Evolutionary conservation across 2,113 vertebrate species (phyloP).

Genomic region (Carettochelys insculpta): DNA sequence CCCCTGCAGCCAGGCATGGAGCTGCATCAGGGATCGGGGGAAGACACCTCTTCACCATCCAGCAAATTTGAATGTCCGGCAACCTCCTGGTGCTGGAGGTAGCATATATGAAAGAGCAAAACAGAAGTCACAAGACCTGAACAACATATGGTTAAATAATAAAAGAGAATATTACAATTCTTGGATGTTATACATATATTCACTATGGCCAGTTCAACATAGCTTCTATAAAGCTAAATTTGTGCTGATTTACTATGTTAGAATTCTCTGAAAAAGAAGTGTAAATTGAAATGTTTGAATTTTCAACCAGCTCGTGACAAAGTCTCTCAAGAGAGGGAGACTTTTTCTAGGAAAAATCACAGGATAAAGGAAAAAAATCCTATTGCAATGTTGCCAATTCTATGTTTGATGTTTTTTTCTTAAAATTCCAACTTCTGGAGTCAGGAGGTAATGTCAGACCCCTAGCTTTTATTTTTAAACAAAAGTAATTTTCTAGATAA

Average conservation of each 20-base stretch:
- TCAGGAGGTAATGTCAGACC: neutral
- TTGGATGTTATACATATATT: neutral
- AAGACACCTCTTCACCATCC: no score
- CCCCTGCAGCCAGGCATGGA: no score
- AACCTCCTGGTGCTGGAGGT: no score
- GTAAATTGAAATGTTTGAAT: neutral
- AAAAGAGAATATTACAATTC: neutral
- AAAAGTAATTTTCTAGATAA: neutral
- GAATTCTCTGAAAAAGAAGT: neutral
- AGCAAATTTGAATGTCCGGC: no score
- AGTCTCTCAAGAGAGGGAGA: no score
- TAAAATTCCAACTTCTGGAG: neutral
- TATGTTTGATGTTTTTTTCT: no score
- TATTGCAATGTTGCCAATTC: no score
- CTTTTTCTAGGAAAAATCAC: no score
- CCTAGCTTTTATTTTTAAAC: neutral
- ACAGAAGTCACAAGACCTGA: neutral
- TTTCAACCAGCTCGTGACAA: no score
- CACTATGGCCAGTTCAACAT: neutral
- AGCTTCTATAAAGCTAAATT: neutral
- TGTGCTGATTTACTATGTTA: neutral
- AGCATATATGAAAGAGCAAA: no score
- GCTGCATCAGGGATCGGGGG: no score
- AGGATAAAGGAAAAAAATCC: no score
- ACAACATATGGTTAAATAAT: neutral